A percentile compares a stretch with the other conserved stretches of the same genome.
These are phyloP conservation scores for Decapterus maruadsi DNA, from an alignment of 2,797 vertebrate species.

Conservation along the genomic window DNA sequence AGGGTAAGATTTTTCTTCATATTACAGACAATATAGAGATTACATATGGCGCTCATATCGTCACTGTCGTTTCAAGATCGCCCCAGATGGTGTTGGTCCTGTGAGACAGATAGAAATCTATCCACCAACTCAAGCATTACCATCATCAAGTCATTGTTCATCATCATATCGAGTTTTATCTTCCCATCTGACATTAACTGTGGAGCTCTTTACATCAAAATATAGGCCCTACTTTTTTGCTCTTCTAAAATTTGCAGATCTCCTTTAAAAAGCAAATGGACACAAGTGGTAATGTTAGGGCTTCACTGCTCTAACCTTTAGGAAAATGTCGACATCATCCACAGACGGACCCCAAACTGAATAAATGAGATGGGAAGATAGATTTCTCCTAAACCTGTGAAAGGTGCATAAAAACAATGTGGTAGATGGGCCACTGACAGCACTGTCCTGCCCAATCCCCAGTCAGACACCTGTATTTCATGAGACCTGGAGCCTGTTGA, in stretches of 20 bases:
- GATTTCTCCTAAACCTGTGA: constrained; percentile 33
- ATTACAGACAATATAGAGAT: background rate
- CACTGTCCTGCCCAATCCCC: background rate
- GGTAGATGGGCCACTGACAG: background rate
- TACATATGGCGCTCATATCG: constrained; percentile 16
- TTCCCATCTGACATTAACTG: constrained; percentile 32
- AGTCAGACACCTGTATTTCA: constrained; percentile 17
- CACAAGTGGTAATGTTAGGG: constrained; percentile 21
- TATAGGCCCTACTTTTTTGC: background rate
- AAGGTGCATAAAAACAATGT: constrained; percentile 43
- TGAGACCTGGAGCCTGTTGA: background rate
- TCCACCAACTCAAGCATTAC: constrained; percentile 18
- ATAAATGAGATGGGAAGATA: constrained; percentile 38
- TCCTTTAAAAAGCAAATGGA: constrained; percentile 47
- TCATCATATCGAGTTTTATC: constrained; percentile 28
- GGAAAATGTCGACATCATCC: constrained; percentile 58
- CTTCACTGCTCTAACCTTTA: constrained; percentile 59
- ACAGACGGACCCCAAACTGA: constrained; percentile 38
- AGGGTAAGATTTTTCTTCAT: background rate
- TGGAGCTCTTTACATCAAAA: constrained; percentile 30
- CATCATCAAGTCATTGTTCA: constrained; percentile 40
- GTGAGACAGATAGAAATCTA: constrained; percentile 19
- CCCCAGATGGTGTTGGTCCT: no score
- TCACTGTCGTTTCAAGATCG: no score
- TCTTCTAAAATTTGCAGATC: constrained; percentile 17